Evolutionary conservation across 1,140 invertebrate genomes (phyloP), one percentile per base, ranked within the genome.

Genomic region (Tetramorium alpestre): DNA sequence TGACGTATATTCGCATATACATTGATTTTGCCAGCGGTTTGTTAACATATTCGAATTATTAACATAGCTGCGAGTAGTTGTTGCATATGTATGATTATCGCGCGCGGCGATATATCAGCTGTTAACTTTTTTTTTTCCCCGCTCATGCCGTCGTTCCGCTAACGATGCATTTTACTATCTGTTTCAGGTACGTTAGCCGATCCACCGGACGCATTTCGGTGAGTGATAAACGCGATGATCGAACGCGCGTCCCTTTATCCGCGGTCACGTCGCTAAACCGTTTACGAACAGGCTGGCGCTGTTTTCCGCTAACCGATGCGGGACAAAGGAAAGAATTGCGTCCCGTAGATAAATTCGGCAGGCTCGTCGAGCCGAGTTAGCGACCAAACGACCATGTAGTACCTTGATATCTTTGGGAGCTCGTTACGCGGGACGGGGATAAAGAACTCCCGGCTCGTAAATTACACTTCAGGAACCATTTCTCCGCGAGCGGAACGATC

Each of bases 401-500:
- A 65, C 73, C 56, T 76, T 62, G 87, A 77, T 81, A 80, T 81
- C 67, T 47, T 85, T 85, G 73, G 75, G 75, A 88, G 84, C 81
- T 88, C 88, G 77, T 88, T 86, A 86, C 75, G 56, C 56, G 65
- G 38, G 47, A 75, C 47, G 70, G 47, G 56, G 56, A 77, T 78
- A 72, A 80, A 81, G 82, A 88, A 88, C 60, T 77, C 76, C 49
- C 47, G 51, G 56, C 16, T 76, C 77, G 72, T 77, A 85, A 84
- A 78, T 90, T 77, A 84, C 77, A 51, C 72, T 88, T 88, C 65
- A 54, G 64, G 51, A 88, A 87, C 65, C 70, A 72, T 87, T 90
- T 51, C 73, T 77, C 47, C 77, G 56, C 60, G 78, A 82, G 11
- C n/a, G 11, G 51, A 85, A 49, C 67, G 76, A 54, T 67, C 33